Base-by-base conservation (phyloP, 1,140 invertebrate species). In the Temnothorax longispinosus region DNA sequence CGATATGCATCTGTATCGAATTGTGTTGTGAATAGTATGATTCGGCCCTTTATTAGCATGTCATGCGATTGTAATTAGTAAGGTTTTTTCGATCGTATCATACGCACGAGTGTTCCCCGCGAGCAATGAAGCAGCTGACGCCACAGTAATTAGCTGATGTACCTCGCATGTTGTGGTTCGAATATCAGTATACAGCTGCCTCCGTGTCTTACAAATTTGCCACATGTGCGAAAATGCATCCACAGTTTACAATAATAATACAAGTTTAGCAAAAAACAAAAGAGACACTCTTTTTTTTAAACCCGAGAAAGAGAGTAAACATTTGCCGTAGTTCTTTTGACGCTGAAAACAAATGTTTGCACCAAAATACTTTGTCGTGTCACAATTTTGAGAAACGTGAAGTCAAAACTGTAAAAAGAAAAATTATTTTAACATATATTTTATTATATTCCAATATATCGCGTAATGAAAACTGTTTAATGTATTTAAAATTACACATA, bases 61-160 rank as follows among this genome's bases (percentile, higher is more conserved):
- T 41, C 78, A 56, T 38, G 65, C 52, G 78, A 71, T 71, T 81
- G 78, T 71, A 81, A 81, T 81, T 81, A 81, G 78, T 21, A 15
- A 38, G 38, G 38, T 44, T 81, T 81, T 71, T 81, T 71, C 35
- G 50, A 81, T 81, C 38, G 38, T 50, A 81, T 81, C 47, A 21
- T 44, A 81, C 64, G 38, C 78, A 69, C 32, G 77, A 80, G 77
- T 67, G 32, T 41, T 35, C 21, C 10, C 65, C 38, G 78, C 52
- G 50, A 56, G 65, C 78, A 71, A 71, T 81, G 64, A 32, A 81
- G 65, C 78, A 81, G 78, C 78, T 81, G 78, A 56, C 78, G 78
- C 78, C 78, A 80, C 32, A 41, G 78, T 81, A 81, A 81, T 81
- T 81, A 81, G 78, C 78, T 81, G 78, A 71, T 81, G 78, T 41